Percentiles rank a stretch among this genome's conserved stretches.
Conservation (phyloP, 2,888 invertebrate species). For the Macroteleia sp. region DNA sequence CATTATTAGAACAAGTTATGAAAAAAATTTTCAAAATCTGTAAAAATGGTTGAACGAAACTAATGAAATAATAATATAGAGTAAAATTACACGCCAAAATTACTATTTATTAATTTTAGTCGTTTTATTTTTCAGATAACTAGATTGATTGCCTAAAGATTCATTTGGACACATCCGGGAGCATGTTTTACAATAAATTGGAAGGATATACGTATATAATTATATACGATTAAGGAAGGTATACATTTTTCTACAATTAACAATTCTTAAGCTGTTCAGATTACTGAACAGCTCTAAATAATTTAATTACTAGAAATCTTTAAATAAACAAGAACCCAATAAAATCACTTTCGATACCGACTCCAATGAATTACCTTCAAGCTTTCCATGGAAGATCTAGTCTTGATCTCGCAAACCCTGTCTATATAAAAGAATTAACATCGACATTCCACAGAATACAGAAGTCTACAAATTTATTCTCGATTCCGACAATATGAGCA, state of each 20-base stretch:
- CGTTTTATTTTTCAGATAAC: slow-evolving; percentile 54
- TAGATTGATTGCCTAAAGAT: slow-evolving; percentile 55
- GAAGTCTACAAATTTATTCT: background rate
- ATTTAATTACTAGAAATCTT: no score
- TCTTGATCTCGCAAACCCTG: background rate
- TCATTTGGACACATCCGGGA: slow-evolving; percentile 48
- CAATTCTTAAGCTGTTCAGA: slow-evolving; percentile 17
- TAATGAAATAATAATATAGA: slow-evolving; percentile 27
- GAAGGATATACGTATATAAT: slow-evolving; percentile 43
- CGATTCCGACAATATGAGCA: background rate
- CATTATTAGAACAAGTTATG: no score
- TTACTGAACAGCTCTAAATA: background rate
- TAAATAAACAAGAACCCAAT: background rate
- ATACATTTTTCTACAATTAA: slow-evolving; percentile 49
- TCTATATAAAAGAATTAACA: background rate
- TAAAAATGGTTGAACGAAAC: no score
- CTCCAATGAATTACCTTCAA: background rate
- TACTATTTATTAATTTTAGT: slow-evolving; percentile 48
- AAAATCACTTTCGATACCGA: background rate
- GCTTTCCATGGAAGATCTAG: background rate
- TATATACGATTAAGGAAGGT: slow-evolving; percentile 47
- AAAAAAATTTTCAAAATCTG: no score
- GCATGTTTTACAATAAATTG: slow-evolving; percentile 51
- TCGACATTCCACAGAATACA: background rate
- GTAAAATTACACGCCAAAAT: slow-evolving; percentile 52